A percentile compares a stretch with the other conserved stretches of the same genome.
Conservation (phyloP, 2,888 invertebrate genomes). For the Furcula furcula region DNA sequence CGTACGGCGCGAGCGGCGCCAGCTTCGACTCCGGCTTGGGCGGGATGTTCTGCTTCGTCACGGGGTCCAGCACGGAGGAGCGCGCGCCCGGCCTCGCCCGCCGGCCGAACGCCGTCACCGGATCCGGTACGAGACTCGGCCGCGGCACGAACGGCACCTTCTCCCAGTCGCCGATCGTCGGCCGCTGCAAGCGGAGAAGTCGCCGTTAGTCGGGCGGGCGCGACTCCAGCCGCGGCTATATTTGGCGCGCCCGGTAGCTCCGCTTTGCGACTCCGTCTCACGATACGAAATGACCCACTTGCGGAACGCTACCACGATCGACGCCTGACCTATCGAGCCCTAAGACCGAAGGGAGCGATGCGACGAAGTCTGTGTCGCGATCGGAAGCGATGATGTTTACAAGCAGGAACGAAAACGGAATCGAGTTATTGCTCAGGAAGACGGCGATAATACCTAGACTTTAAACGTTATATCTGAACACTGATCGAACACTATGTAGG, state of each 20-base stretch:
- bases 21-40: constrained; percentile 82
- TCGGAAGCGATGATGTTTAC: constrained; percentile 66
- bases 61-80: constrained; percentile 74
- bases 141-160: constrained; percentile 93
- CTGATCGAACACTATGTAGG: constrained; percentile 20
- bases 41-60: constrained; percentile 83
- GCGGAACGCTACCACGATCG: constrained; percentile 49
- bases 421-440: constrained; percentile 44
- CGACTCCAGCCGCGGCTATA: constrained; percentile 80
- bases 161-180: constrained; percentile 90
- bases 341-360: constrained; percentile 17
- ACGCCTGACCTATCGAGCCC: constrained; percentile 29
- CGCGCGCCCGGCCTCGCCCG: constrained; percentile 77
- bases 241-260: constrained; percentile 80
- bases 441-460: constrained; percentile 31
- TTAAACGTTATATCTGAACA: constrained; percentile 28
- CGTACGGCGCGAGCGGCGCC: constrained; percentile 84
- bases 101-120: constrained; percentile 91
- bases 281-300: constrained; percentile 70
- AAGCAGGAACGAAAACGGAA: constrained; percentile 46
- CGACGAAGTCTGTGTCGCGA: constrained; percentile 23
- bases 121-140: constrained; percentile 91
- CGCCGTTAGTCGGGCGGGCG: constrained; percentile 76
- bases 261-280: constrained; percentile 65
- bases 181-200: constrained; percentile 86